A percentile compares a stretch with the other conserved stretches of the same genome.
These are phyloP conservation scores for Neomicropteryx cornuta DNA, from an alignment of 1,140 invertebrate genomes.

Conservation along the genomic window DNA sequence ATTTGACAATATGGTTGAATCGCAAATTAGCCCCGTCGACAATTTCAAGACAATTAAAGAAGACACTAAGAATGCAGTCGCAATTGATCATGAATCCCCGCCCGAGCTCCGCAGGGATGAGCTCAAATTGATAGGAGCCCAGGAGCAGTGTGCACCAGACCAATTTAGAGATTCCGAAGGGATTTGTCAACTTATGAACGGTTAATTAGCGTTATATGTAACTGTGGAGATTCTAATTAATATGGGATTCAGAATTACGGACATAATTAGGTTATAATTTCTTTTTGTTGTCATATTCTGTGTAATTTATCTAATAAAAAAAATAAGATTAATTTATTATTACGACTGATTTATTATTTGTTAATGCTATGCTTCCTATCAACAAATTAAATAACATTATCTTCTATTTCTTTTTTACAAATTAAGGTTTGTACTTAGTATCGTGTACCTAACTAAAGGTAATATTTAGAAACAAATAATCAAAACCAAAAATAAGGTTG, in stretches of 20 bases:
- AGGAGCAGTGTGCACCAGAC: constrained; percentile 50
- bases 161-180: constrained; percentile 42
- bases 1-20: not conserved
- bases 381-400: not conserved
- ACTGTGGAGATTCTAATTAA: too few relatives aligned
- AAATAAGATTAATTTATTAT: too few relatives aligned
- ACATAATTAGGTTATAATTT: too few relatives aligned
- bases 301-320: too few relatives aligned
- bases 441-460: not conserved
- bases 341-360: not conserved
- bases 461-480: too few relatives aligned
- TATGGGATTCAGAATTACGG: too few relatives aligned
- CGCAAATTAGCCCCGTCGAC: too few relatives aligned
- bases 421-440: too few relatives aligned
- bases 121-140: constrained; percentile 41
- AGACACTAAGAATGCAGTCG: constrained; percentile 2
- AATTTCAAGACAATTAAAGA: constrained; percentile 3
- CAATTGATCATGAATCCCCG: constrained; percentile 6
- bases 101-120: constrained; percentile 16
- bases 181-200: constrained; percentile 28
- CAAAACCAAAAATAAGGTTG: too few relatives aligned
- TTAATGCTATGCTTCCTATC: not conserved
- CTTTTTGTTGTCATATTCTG: too few relatives aligned
- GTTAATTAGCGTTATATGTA: too few relatives aligned
- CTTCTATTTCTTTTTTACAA: not conserved